Base-by-base conservation (phyloP, 2,797 vertebrate genomes). In the Taenioides sp. region DNA sequence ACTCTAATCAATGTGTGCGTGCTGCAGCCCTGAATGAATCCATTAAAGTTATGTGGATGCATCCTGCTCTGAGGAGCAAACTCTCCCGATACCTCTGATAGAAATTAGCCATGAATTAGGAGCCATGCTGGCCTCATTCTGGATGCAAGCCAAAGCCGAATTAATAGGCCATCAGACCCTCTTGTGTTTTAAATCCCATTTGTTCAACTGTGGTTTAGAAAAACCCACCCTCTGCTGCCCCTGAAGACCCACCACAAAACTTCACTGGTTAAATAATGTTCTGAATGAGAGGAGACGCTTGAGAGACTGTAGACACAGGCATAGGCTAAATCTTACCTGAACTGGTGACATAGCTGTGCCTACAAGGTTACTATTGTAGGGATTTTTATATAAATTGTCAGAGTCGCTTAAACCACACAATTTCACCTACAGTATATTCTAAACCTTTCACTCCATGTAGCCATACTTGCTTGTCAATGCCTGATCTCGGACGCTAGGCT, bases 41-140 rank as follows among this genome's bases (percentile, higher is more conserved):
- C 95, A 96, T 96, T 97, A 95, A 95, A 94, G 94, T 94, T 93
- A 94, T 86, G 95, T 92, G 94, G 94, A 96, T 94, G 95, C 94
- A 95, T 97, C 95, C 95, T 95, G 93, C 92, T 67, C 85, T 80
- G 89, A 93, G 91, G 88, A 92, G 93, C 92, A 92, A 93, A 92
- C 92, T 96, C 96, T 96, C 96, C 93, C 93, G 95, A 95, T 95
- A 95, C 94, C 93, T 92, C 90, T 92, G 95, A 96, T 94, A 97
- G 95, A 97, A 97, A 97, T 97, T 97, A 97, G 95, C 95, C 94
- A 92, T 93, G 95, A 97, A 96, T 97, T 97, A 97, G 93, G 90
- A 93, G 94, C 92, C 94, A 95, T 94, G 93, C 93, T 88, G 91
- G 91, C 89, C 93, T 94, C 94, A 89, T 94, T 95, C 94, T 98